A percentile compares a stretch with the other conserved stretches of the same genome.
These are phyloP conservation scores for Calliphora vomitoria DNA, from an alignment of 2,888 invertebrate species.

Conservation along the genomic window DNA sequence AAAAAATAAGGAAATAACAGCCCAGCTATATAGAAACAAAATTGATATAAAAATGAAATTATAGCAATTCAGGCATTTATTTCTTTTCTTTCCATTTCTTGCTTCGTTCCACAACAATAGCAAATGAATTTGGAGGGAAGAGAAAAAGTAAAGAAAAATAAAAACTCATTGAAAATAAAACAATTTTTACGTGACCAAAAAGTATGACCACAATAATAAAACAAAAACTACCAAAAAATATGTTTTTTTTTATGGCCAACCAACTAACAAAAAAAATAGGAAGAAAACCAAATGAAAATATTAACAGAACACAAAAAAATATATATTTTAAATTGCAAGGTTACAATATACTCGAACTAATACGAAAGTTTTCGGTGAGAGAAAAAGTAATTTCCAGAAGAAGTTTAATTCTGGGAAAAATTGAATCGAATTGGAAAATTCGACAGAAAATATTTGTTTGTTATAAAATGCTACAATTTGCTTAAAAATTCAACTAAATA, in stretches of 20 bases:
- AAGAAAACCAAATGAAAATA: conserved; percentile 12
- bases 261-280: background rate
- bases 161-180: conserved; percentile 28
- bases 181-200: conserved; percentile 61
- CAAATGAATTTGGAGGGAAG: conserved; percentile 22
- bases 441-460: no score
- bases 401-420: background rate
- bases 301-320: conserved; percentile 2
- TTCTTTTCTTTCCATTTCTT: conserved; percentile 43
- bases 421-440: no score
- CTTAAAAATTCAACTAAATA: no score
- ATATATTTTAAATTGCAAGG: conserved; percentile 9
- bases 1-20: conserved; percentile 29
- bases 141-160: background rate
- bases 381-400: background rate
- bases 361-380: background rate
- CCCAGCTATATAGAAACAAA: conserved; percentile 31
- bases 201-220: conserved; percentile 57
- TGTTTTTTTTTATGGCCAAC: background rate
- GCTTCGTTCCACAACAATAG: conserved; percentile 51
- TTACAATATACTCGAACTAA: background rate
- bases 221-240: conserved; percentile 14
- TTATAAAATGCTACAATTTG: no score
- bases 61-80: conserved; percentile 57
- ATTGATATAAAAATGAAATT: conserved; percentile 67